These are phyloP conservation scores for Paragorgia papillata DNA, from an alignment of 92 coral and sea anemone species.

Conservation along the genomic window DNA sequence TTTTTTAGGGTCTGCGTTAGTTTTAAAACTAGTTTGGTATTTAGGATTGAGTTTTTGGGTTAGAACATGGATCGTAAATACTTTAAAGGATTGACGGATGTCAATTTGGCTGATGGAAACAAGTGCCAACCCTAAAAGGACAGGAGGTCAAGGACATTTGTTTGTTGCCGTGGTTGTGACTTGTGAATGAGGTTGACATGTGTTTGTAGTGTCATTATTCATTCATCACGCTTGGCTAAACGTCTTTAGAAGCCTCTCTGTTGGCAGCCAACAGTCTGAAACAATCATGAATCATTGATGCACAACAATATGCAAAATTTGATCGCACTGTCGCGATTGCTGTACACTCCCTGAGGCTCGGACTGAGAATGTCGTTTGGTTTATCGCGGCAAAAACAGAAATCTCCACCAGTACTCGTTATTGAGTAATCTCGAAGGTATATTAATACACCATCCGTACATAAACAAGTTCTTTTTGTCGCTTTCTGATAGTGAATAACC, in stretches of 20 bases:
- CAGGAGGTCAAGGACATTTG: too few species aligned
- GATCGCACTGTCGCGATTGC: neutral
- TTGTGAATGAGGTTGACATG: too few species aligned
- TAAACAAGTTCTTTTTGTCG: neutral
- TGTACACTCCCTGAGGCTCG: neutral
- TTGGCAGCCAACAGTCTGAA: neutral
- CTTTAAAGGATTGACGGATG: too few species aligned
- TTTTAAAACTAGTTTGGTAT: too few species aligned
- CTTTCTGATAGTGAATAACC: too few species aligned
- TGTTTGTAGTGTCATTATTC: neutral
- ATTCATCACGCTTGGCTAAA: conserved; percentile 8
- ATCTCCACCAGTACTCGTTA: conserved; percentile 25
- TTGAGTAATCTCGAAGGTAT: conserved; percentile 41
- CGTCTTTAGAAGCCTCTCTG: neutral
- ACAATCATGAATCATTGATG: conserved; percentile 42
- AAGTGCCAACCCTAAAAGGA: too few species aligned
- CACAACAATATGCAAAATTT: conserved; percentile 29
- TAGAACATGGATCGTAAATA: too few species aligned
- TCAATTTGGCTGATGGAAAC: too few species aligned
- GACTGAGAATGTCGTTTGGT: conserved; percentile 28
- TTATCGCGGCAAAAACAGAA: conserved; percentile 27
- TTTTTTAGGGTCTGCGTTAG: too few species aligned
- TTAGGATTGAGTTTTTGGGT: too few species aligned
- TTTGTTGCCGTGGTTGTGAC: too few species aligned
- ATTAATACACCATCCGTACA: neutral